phyloP scores from a whole-genome alignment of 2,797 vertebrate species.

The Myotis findleyi region DNA sequence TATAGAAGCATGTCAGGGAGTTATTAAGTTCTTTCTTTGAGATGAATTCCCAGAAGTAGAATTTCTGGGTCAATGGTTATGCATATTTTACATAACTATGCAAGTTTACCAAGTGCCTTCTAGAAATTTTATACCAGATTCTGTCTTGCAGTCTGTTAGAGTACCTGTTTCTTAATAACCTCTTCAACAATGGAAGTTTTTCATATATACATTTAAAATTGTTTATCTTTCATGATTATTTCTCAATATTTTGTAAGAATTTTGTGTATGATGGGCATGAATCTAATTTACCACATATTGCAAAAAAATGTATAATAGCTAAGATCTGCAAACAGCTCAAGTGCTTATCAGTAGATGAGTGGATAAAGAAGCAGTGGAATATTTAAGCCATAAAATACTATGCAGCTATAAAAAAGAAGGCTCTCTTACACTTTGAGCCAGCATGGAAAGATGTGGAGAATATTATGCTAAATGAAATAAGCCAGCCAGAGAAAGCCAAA shows the following conservation, averaged over 20 bases:
- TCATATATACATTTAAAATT: not conserved
- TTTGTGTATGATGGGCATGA: not conserved
- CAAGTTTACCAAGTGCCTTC: not conserved
- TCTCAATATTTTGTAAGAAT: not conserved
- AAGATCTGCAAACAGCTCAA: too few relatives aligned
- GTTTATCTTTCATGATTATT: not conserved
- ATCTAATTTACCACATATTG: not conserved
- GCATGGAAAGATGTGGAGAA: too few relatives aligned
- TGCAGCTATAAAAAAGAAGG: too few relatives aligned
- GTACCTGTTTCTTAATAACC: not conserved
- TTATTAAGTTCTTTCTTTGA: not conserved
- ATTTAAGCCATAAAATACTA: too few relatives aligned
- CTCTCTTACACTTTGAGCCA: too few relatives aligned
- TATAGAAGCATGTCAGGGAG: not conserved
- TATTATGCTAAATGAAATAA: too few relatives aligned
- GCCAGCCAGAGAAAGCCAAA: too few relatives aligned
- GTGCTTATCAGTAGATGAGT: too few relatives aligned
- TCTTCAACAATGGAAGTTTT: not conserved
- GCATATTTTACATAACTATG: not conserved
- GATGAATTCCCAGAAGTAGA: not conserved
- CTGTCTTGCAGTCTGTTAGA: not conserved
- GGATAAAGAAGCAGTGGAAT: too few relatives aligned
- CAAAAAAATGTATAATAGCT: not conserved
- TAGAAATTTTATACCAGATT: not conserved
- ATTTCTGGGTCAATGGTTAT: not conserved